Percentiles rank a stretch among this genome's conserved stretches.
Evolutionary conservation across 2,888 invertebrate species (phyloP).

Genomic region (Sinotaia quadrata): DNA sequence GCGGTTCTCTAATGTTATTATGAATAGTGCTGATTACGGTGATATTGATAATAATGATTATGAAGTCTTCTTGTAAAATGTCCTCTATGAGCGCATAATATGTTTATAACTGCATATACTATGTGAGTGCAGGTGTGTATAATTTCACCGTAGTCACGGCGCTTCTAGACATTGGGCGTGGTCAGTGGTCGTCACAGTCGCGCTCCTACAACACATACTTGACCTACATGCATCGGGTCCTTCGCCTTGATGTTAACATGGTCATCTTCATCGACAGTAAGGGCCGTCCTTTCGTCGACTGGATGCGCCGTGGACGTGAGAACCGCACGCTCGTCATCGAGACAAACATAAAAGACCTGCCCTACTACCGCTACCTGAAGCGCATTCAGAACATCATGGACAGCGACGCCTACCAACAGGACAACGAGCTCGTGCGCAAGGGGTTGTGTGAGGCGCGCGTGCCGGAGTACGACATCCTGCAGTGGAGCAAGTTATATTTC

Average conservation of each 20-base stretch:
- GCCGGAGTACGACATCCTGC: conserved; percentile 69
- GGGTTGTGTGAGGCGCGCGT: conserved; percentile 23
- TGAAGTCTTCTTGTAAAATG: no score
- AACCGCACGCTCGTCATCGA: conserved; percentile 23
- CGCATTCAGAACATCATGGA: conserved; percentile 32
- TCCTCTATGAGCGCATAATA: no score
- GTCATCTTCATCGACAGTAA: conserved; percentile 34
- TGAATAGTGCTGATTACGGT: no score
- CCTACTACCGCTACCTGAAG: conserved; percentile 27
- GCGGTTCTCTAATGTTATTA: no score
- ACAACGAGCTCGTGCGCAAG: conserved; percentile 29
- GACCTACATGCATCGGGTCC: conserved; percentile 31
- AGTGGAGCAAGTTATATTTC: conserved; percentile 69
- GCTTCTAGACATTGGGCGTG: conserved; percentile 37
- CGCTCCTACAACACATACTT: conserved; percentile 36
- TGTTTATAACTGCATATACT: no score
- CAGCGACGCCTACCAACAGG: conserved; percentile 26
- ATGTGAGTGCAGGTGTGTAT: conserved; percentile 35
- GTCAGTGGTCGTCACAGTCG: conserved; percentile 32
- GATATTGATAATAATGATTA: no score
- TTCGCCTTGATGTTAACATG: conserved; percentile 37
- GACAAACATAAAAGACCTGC: conserved; percentile 16
- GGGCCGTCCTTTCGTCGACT: conserved; percentile 33
- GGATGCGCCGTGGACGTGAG: conserved; percentile 33
- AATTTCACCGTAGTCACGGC: conserved; percentile 40